Evolutionary conservation across 1,140 invertebrate genomes (phyloP), one percentile per base, ranked within the genome.

Genomic region (Limonius californicus): DNA sequence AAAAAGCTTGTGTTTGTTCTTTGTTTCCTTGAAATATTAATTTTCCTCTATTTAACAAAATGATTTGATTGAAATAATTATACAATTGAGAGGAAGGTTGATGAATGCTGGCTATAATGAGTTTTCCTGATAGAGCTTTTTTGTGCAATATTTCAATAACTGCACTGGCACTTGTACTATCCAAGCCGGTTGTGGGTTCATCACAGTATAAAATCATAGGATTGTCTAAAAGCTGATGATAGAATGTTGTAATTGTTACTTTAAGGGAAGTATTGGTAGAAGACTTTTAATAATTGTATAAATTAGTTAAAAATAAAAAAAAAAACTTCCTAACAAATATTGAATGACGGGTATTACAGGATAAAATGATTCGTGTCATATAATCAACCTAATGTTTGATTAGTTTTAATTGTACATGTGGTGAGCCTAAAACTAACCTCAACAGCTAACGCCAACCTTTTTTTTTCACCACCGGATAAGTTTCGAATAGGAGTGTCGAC

Each of bases 31-130:
- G 86, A 77, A 87, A 96, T 0, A 90, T 89, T 18, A 92, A 82
- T 69, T 85, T 81, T 2, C 94, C 94, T 57, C 86, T 85, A 2
- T 91, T 82, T 57, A 96, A 76, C 12, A 95, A 74, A 15, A 93
- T 81, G 11, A 93, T 83, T 72, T 89, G 82, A 59, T 92, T 85
- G 75, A 95, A 95, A 55, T 91, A 78, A 67, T 89, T 85, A 67
- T 92, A 91, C 4, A 94, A 82, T 61, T 89, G 88, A 3, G 91
- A 94, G 6, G 90, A 89, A 0, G 92, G 92, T 70, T 95, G 92
- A 78, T 95, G 92, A 27, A 95, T 88, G 0, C 91, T 90, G 68
- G 90, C 91, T 16, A 95, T 83, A 8, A 94, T 86, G 30, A 90
- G 85, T 79, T 90, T 90, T 39, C 84, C 89, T 50, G 79, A 81